Evolutionary conservation across 2,113 vertebrate species (phyloP).

Genomic region (Emydocephalus ijimae): DNA sequence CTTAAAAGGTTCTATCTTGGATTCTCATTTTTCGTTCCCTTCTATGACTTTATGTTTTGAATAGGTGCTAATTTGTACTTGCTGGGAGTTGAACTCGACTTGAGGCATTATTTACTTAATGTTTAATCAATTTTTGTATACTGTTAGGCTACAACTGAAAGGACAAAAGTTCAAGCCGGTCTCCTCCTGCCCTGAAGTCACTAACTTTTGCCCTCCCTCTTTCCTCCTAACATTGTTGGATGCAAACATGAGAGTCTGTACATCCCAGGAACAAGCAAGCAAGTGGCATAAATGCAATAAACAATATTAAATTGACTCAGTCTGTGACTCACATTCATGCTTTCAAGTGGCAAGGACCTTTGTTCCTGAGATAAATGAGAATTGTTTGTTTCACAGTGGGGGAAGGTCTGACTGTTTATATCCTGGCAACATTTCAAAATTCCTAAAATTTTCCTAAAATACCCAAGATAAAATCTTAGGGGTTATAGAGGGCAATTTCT

Average conservation of each 20-base stretch:
- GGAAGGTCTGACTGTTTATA: background rate
- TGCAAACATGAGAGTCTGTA: background rate
- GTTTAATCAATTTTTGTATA: background rate
- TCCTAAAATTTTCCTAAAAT: background rate
- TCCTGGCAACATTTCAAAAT: background rate
- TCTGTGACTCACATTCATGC: background rate
- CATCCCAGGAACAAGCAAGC: background rate
- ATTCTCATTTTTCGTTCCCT: background rate
- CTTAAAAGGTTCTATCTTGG: rapidly evolving
- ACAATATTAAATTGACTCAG: background rate
- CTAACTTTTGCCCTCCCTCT: background rate
- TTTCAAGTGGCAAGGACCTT: background rate
- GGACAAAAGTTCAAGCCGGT: background rate
- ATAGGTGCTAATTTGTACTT: background rate
- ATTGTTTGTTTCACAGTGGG: background rate
- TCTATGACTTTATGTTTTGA: slow-evolving; percentile 15
- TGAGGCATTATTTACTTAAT: background rate
- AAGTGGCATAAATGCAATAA: background rate
- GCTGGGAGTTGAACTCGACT: background rate
- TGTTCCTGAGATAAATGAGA: background rate
- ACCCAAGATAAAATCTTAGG: background rate
- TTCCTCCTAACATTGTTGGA: background rate
- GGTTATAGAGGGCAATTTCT: background rate
- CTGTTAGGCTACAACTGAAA: background rate
- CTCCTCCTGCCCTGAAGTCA: background rate